These are phyloP conservation scores for Drosophila auraria DNA, from an alignment of 1,140 invertebrate species.

Conservation along the genomic window DNA sequence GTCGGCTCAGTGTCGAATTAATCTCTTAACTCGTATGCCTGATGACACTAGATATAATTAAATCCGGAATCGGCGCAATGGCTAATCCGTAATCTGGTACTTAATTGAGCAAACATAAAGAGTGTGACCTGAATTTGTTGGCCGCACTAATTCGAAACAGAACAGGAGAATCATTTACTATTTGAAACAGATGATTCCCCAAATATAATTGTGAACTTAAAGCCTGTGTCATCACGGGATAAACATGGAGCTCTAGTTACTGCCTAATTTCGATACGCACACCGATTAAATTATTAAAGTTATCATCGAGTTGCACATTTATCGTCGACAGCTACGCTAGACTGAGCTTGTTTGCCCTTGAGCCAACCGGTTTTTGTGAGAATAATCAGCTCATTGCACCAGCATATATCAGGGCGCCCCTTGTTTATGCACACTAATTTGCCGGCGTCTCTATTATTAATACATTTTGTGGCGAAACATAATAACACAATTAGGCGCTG, in stretches of 20 bases:
- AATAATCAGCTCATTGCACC: constrained; percentile 31
- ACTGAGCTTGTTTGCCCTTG: constrained; percentile 28
- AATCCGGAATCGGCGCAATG: neutral
- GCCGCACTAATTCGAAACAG: neutral
- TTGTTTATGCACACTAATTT: constrained; percentile 51
- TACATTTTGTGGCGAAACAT: constrained; percentile 27
- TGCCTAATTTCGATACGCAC: constrained; percentile 20
- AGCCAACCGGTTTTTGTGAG: constrained; percentile 28
- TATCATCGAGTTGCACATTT: constrained; percentile 11
- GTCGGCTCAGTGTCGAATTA: constrained; percentile 23
- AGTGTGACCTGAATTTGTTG: neutral
- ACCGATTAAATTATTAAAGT: constrained; percentile 19
- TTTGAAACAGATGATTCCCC: neutral
- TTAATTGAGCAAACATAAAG: neutral
- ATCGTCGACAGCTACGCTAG: constrained; percentile 12
- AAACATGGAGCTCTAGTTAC: constrained; percentile 6
- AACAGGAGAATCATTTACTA: neutral
- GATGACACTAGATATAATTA: constrained; percentile 10
- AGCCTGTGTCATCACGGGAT: constrained; percentile 12
- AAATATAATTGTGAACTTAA: neutral
- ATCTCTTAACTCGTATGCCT: constrained; percentile 1
- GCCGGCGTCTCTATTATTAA: constrained; percentile 37
- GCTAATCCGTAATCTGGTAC: neutral
- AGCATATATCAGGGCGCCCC: constrained; percentile 27
- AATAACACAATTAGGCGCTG: constrained; percentile 37